These are phyloP conservation scores for Epinotia ramella DNA, from an alignment of 2,888 invertebrate genomes.

Conservation along the genomic window DNA sequence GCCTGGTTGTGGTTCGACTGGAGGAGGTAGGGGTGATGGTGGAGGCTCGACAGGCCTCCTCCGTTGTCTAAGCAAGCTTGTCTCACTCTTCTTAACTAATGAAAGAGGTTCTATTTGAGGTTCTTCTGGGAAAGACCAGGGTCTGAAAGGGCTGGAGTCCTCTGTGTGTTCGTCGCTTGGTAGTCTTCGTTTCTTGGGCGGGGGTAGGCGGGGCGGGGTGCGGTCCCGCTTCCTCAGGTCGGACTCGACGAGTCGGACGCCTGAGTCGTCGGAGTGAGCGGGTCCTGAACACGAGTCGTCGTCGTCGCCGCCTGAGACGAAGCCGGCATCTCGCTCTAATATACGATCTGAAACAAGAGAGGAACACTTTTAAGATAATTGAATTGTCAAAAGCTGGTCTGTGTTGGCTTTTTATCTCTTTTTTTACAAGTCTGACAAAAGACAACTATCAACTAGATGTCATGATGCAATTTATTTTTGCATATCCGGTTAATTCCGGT, in stretches of 20 bases:
- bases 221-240: conserved; percentile 85
- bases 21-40: conserved; percentile 61
- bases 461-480: too few relatives aligned
- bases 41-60: conserved; percentile 70
- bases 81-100: conserved; percentile 82
- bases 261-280: conserved; percentile 82
- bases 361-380: conserved; percentile 38
- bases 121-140: conserved; percentile 87
- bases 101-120: conserved; percentile 88
- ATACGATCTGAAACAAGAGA: conserved; percentile 83
- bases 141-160: conserved; percentile 85
- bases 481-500: too few relatives aligned
- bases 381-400: neutral
- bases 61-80: conserved; percentile 68
- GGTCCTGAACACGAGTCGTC: conserved; percentile 85
- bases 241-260: conserved; percentile 74
- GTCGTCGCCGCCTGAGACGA: conserved; percentile 90
- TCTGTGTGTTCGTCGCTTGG: conserved; percentile 72
- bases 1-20: conserved; percentile 62
- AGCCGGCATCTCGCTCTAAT: conserved; percentile 88
- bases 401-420: neutral
- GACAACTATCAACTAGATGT: too few relatives aligned
- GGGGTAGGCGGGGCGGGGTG: conserved; percentile 76
- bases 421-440: too few relatives aligned
- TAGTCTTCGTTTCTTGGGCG: conserved; percentile 89